Conservation (phyloP, 2,113 vertebrate genomes). For the Astur gentilis region DNA sequence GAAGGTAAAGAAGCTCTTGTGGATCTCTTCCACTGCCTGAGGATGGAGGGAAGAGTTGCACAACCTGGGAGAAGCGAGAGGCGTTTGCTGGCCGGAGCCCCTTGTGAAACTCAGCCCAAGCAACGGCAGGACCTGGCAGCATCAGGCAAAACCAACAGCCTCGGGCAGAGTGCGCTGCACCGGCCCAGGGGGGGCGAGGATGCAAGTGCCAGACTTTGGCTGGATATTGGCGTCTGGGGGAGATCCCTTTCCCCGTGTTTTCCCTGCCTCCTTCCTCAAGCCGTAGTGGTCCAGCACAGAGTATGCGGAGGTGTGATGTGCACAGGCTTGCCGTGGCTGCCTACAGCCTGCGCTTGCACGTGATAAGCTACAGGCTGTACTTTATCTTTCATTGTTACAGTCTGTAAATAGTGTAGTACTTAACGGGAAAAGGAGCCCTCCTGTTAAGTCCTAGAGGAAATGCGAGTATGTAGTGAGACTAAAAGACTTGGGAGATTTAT, state of each 20-base stretch:
- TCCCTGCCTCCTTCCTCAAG: background rate
- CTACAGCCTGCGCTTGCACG: background rate
- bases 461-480: background rate
- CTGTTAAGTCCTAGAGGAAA: background rate
- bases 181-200: background rate
- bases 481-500: background rate
- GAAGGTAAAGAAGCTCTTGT: background rate
- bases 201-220: background rate
- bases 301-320: background rate
- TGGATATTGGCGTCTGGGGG: background rate
- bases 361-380: background rate
- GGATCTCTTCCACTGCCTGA: background rate
- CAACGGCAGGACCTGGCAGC: background rate
- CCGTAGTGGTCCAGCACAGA: accelerated
- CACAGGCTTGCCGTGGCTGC: background rate
- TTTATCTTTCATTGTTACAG: background rate
- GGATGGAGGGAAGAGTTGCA: background rate
- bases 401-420: background rate
- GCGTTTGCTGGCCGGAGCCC: background rate
- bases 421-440: background rate
- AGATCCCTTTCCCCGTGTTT: background rate
- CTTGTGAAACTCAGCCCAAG: background rate
- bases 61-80: background rate
- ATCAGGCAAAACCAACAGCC: background rate
- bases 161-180: background rate